A percentile compares a stretch with the other conserved stretches of the same genome.
Evolutionary conservation across 2,113 vertebrate genomes (phyloP).

Genomic region (Eira barbara): DNA sequence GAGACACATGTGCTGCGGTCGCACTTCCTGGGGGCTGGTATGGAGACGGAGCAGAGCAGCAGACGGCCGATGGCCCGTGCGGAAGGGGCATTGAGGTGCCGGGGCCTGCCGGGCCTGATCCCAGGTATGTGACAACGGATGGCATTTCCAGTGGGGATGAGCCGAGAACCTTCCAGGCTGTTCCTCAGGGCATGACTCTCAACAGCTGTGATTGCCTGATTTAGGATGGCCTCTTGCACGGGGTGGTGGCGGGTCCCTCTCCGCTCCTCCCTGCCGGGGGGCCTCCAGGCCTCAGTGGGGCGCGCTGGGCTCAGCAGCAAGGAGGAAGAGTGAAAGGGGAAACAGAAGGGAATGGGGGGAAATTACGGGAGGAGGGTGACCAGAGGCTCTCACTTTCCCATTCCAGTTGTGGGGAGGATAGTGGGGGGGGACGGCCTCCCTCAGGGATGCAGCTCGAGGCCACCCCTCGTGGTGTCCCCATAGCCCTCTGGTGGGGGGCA

Average conservation of each 20-base stretch:
- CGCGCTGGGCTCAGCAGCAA: background rate
- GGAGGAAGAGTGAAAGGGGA: background rate
- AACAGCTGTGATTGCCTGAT: accelerated
- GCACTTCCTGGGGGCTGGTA: accelerated
- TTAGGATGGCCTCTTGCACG: accelerated
- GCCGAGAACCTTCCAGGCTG: accelerated
- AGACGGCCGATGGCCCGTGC: background rate
- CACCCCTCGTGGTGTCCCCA: background rate
- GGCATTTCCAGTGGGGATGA: accelerated
- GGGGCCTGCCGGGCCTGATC: background rate
- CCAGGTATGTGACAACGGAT: accelerated
- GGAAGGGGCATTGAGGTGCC: accelerated
- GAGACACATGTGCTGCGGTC: background rate
- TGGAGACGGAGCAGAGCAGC: background rate
- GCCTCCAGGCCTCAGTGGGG: accelerated
- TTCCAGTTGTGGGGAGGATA: background rate
- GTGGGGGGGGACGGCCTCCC: background rate
- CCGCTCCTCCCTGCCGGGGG: too few relatives aligned
- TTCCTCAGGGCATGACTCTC: background rate
- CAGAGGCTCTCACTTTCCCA: accelerated
- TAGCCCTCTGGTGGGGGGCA: background rate
- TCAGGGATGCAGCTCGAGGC: accelerated
- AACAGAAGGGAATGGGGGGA: accelerated
- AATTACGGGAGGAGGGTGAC: background rate
- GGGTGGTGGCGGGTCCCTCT: accelerated